phyloP scores from a whole-genome alignment of 92 coral and sea anemone genomes.

The Porites cylindrica region DNA sequence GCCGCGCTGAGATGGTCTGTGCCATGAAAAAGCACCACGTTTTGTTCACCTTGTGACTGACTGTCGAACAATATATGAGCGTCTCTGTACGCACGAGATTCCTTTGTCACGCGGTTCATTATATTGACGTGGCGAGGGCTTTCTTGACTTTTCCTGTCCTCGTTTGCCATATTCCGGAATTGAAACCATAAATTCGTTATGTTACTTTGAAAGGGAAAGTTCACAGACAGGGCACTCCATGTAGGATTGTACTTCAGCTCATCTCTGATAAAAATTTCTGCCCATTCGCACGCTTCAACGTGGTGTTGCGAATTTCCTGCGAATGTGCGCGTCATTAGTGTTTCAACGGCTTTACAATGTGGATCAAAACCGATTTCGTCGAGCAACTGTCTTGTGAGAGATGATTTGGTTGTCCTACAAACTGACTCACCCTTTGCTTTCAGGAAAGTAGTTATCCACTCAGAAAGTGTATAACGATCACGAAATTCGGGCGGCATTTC shows the following conservation, averaged over 20 bases:
- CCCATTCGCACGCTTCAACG: conserved; percentile 56
- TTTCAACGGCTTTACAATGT: conserved; percentile 27
- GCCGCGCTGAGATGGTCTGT: conserved; percentile 72
- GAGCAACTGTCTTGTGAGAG: conserved; percentile 25
- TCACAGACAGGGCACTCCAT: conserved; percentile 11
- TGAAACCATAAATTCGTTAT: conserved; percentile 39
- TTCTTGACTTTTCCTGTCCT: background rate
- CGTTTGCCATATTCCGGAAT: background rate
- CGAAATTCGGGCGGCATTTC: conserved; percentile 24
- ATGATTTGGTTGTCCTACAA: background rate
- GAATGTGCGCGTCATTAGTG: conserved; percentile 28
- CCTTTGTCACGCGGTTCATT: conserved; percentile 42
- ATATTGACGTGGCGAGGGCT: conserved; percentile 18
- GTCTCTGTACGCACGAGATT: background rate
- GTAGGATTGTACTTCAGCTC: conserved; percentile 64
- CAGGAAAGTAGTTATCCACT: conserved; percentile 53
- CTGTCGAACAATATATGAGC: background rate
- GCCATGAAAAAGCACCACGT: conserved; percentile 63
- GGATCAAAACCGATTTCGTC: conserved; percentile 55
- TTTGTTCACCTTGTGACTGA: background rate
- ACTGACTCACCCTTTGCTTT: conserved; percentile 23
- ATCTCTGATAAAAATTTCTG: conserved; percentile 51
- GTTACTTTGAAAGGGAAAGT: conserved; percentile 36
- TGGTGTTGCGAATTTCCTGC: conserved; percentile 28
- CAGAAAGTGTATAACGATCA: conserved; percentile 35